Evolutionary conservation across 2,888 invertebrate species (phyloP).

Genomic region (Thecocarcelia acutangulata): DNA sequence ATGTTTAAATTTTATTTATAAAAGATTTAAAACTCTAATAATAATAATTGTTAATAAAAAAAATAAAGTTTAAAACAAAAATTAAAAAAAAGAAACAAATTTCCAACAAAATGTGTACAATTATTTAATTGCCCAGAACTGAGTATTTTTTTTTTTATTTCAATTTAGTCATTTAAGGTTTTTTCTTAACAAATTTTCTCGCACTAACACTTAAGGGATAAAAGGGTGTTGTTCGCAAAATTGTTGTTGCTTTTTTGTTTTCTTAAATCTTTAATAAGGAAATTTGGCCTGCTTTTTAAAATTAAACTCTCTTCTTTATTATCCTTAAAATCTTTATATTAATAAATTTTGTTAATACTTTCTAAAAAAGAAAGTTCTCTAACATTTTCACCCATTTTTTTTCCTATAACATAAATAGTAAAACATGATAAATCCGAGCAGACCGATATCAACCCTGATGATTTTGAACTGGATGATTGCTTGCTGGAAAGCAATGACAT

Average conservation of each 20-base stretch:
- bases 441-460: conserved; percentile 80
- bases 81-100: conserved; percentile 40
- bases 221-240: conserved; percentile 26
- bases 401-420: conserved; percentile 70
- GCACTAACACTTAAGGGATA: conserved; percentile 36
- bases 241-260: conserved; percentile 21
- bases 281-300: conserved; percentile 47
- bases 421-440: conserved; percentile 81
- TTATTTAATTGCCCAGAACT: conserved; percentile 44
- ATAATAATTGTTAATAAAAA: conserved; percentile 45
- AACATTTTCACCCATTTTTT: too few relatives aligned
- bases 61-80: conserved; percentile 38
- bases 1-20: conserved; percentile 15
- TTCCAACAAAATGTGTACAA: conserved; percentile 51
- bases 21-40: conserved; percentile 25
- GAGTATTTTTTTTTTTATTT: conserved; percentile 19
- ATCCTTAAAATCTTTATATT: conserved; percentile 33
- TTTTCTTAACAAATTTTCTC: conserved; percentile 20
- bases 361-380: too few relatives aligned
- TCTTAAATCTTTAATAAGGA: background rate
- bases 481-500: conserved; percentile 81
- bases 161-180: conserved; percentile 12
- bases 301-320: conserved; percentile 61
- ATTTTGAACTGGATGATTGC: conserved; percentile 81
- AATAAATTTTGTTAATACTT: background rate